Conservation (phyloP, 2,888 invertebrate genomes). For the Synergus gifuensis region DNA sequence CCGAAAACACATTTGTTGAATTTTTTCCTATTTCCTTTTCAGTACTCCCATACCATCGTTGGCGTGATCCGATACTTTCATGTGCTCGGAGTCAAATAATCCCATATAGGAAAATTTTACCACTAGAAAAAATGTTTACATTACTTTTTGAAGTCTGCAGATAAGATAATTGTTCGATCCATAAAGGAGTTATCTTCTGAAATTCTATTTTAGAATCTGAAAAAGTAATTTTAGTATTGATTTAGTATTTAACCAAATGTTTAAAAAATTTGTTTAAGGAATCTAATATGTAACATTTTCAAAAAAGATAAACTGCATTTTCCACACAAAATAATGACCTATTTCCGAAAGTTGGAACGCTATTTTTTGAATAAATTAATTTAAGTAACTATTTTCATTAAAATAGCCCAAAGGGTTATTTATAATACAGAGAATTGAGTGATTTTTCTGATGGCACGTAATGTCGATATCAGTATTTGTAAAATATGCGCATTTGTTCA, state of each 20-base stretch:
- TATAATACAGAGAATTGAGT: background rate
- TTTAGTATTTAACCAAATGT: too few relatives aligned
- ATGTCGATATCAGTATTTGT: conserved; percentile 24
- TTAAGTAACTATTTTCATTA: too few relatives aligned
- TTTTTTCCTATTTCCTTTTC: conserved; percentile 26
- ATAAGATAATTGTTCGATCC: too few relatives aligned
- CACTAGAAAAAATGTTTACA: background rate
- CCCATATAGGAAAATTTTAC: background rate
- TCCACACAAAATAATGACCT: too few relatives aligned
- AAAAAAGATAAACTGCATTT: too few relatives aligned
- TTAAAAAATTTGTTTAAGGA: too few relatives aligned
- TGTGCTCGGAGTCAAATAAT: background rate
- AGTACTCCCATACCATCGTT: conserved; percentile 8
- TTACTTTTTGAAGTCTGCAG: background rate
- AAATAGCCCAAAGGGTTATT: background rate
- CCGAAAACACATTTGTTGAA: conserved; percentile 8
- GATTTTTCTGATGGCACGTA: background rate
- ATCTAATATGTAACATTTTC: too few relatives aligned
- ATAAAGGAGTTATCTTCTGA: too few relatives aligned
- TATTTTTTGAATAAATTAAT: too few relatives aligned
- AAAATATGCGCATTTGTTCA: conserved; percentile 15
- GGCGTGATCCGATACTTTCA: conserved; percentile 9
- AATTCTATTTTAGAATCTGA: too few relatives aligned
- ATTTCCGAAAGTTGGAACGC: too few relatives aligned
- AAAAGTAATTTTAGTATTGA: too few relatives aligned